Conservation (phyloP, 2,113 vertebrate genomes). For the Brachirus orientalis region DNA sequence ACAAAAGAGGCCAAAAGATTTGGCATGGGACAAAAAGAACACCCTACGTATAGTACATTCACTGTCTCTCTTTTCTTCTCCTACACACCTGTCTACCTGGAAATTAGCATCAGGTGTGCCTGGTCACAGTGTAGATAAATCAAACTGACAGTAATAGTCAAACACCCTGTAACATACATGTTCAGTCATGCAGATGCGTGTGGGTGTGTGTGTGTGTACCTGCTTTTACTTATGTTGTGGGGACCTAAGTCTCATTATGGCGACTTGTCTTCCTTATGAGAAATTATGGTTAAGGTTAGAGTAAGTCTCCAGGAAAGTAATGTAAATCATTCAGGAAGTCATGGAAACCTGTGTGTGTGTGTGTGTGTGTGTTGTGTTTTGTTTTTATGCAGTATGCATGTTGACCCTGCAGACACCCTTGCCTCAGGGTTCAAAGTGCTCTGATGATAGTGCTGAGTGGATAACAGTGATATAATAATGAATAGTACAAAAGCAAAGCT, state of each 20-base stretch:
- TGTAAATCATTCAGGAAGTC: too few species aligned
- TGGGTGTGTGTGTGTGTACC: background rate
- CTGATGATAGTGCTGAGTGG: slow-evolving; percentile 24
- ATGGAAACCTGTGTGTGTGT: too few species aligned
- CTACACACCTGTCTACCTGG: slow-evolving; percentile 40
- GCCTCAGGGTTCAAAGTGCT: slow-evolving; percentile 45
- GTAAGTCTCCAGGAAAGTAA: too few species aligned
- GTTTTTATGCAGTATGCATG: slow-evolving; percentile 1
- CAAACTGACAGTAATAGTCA: slow-evolving; percentile 52
- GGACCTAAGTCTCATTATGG: too few species aligned
- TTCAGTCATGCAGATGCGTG: slow-evolving; percentile 41
- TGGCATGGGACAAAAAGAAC: background rate
- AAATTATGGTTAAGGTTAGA: too few species aligned
- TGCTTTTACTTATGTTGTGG: too few species aligned
- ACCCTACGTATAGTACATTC: background rate
- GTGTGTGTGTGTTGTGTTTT: background rate
- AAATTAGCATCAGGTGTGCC: slow-evolving; percentile 31
- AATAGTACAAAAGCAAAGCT: background rate
- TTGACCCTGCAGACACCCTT: slow-evolving; percentile 32
- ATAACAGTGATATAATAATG: slow-evolving; percentile 38
- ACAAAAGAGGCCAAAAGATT: background rate
- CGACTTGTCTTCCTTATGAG: too few species aligned
- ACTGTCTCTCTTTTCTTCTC: background rate
- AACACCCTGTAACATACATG: slow-evolving; percentile 44
- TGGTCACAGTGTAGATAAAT: slow-evolving; percentile 19